Evolutionary conservation across 2,113 vertebrate genomes (phyloP).

Genomic region (Eolophus roseicapilla): DNA sequence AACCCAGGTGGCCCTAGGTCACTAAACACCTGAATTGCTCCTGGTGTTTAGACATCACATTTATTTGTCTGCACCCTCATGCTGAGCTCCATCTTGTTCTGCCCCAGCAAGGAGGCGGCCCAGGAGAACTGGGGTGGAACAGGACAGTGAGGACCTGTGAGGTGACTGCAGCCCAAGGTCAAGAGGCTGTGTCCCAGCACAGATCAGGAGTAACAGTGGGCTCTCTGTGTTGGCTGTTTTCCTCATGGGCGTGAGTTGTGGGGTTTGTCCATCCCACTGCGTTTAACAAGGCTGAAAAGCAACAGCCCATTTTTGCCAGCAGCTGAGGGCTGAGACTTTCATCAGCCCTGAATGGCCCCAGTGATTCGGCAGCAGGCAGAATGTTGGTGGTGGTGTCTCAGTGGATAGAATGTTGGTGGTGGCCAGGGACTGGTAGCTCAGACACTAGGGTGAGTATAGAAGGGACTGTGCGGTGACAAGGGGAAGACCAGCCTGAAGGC

Average conservation of each 20-base stretch:
- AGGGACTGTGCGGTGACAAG: background rate
- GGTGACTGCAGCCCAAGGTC: background rate
- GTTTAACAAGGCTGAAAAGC: background rate
- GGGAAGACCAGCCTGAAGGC: background rate
- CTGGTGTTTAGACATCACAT: background rate
- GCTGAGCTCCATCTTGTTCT: background rate
- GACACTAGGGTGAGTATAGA: background rate
- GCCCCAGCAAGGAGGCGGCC: background rate
- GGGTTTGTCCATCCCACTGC: background rate
- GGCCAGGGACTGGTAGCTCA: background rate
- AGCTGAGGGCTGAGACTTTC: background rate
- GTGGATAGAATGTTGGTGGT: background rate
- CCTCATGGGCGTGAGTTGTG: background rate
- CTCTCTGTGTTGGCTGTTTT: background rate
- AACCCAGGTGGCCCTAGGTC: background rate
- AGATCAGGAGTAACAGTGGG: background rate
- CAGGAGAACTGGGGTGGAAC: background rate
- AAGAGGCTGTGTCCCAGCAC: background rate
- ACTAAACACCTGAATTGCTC: background rate
- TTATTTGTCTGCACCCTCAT: background rate
- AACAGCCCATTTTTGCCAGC: background rate
- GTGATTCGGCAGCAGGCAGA: background rate
- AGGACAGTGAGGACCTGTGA: background rate
- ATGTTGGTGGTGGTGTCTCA: background rate
- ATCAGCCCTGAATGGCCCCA: background rate